Evolutionary conservation across 2,113 vertebrate species (phyloP).

Genomic region (Anoura caudifer): DNA sequence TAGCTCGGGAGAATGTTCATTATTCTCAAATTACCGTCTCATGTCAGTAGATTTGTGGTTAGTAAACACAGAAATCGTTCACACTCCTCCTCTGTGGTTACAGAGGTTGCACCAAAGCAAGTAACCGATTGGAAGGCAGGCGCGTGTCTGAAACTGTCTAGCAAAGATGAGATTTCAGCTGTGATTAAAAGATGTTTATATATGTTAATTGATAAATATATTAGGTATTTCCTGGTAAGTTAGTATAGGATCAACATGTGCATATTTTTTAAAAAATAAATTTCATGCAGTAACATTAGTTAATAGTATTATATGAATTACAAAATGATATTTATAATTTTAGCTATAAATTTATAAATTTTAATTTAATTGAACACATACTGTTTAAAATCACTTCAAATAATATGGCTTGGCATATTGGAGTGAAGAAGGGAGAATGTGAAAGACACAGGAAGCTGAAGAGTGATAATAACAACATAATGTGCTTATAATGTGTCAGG

Average conservation of each 20-base stretch:
- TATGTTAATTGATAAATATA: not conserved
- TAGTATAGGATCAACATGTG: not conserved
- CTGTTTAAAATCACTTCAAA: not conserved
- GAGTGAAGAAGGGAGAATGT: not conserved
- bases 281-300: not conserved
- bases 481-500: not conserved
- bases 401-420: not conserved
- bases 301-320: not conserved
- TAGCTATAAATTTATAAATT: not conserved
- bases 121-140: not conserved
- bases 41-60: conserved; percentile 74
- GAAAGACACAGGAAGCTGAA: not conserved
- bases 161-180: not conserved
- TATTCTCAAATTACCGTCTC: conserved; percentile 64
- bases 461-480: not conserved
- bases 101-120: not conserved
- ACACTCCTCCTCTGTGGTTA: not conserved
- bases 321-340: not conserved
- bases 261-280: not conserved
- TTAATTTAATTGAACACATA: not conserved
- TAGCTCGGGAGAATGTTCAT: conserved; percentile 77
- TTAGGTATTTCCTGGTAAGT: not conserved
- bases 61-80: conserved; percentile 56
- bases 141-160: not conserved
- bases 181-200: not conserved